A percentile compares a stretch with the other conserved stretches of the same genome.
Evolutionary conservation across 1,140 invertebrate species (phyloP).

Genomic region (Papilio dardanus): DNA sequence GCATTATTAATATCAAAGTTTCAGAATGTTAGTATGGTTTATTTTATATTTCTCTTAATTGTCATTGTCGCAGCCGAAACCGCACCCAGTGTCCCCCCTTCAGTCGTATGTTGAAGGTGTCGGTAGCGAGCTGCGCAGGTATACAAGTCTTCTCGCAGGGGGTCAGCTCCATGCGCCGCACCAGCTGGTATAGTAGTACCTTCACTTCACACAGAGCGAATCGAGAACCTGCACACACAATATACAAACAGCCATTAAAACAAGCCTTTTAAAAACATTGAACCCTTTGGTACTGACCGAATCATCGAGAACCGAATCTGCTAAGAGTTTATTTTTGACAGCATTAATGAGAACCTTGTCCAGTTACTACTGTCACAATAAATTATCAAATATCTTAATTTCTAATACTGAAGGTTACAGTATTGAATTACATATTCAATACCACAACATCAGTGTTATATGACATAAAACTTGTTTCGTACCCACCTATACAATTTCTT

Average conservation of each 20-base stretch:
- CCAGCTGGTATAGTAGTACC: constrained; percentile 65
- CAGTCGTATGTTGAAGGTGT: constrained; percentile 61
- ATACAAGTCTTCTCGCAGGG: constrained; percentile 62
- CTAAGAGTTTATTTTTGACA: no score
- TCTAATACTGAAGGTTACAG: no score
- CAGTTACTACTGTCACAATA: no score
- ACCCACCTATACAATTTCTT: constrained; percentile 84
- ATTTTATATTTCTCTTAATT: not conserved
- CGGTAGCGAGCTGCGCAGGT: constrained; percentile 54
- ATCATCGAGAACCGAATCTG: no score
- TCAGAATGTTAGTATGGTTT: no score
- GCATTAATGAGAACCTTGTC: no score
- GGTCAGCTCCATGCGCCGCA: constrained; percentile 65
- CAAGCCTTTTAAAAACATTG: no score
- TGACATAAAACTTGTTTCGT: not conserved
- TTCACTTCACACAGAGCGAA: constrained; percentile 80
- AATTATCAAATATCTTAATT: no score
- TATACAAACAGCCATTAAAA: constrained; percentile 1
- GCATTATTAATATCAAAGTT: no score
- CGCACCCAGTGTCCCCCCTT: constrained; percentile 68
- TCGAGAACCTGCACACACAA: constrained; percentile 68
- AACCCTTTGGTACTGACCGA: no score
- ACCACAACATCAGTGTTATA: not conserved
- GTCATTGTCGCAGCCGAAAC: constrained; percentile 46
- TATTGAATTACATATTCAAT: no score